Evolutionary conservation across 2,888 invertebrate genomes (phyloP).

Genomic region (Calliopum simillimum): DNA sequence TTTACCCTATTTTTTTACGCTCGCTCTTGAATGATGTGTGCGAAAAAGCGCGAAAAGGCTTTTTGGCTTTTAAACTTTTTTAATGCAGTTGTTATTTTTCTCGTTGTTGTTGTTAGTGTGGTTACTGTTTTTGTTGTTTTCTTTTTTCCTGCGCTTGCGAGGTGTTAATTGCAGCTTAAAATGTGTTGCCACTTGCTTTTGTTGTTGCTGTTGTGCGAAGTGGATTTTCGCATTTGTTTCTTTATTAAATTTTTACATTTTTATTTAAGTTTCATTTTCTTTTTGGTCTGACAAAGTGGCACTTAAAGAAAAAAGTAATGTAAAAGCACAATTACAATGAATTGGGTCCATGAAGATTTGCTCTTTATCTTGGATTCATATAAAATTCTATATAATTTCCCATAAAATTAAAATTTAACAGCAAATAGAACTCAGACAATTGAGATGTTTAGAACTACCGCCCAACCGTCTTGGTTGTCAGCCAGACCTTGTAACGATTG

Average conservation of each 20-base stretch:
- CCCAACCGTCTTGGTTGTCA: too few relatives aligned
- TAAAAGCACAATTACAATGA: too few relatives aligned
- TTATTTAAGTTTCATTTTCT: background rate
- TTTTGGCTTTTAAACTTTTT: constrained; percentile 28
- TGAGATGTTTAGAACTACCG: too few relatives aligned
- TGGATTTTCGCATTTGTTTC: too few relatives aligned
- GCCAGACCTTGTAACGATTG: too few relatives aligned
- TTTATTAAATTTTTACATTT: background rate
- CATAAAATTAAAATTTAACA: too few relatives aligned
- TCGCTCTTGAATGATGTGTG: constrained; percentile 27
- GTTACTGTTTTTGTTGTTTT: background rate
- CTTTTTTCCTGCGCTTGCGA: constrained; percentile 18
- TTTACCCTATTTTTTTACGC: background rate
- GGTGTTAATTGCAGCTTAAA: constrained; percentile 40
- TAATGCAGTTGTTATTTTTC: background rate
- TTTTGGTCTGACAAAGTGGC: background rate
- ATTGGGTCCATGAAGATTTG: too few relatives aligned
- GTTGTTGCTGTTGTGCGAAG: background rate
- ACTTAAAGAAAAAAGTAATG: too few relatives aligned
- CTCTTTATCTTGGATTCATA: too few relatives aligned
- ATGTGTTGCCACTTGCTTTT: background rate
- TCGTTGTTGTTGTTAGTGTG: constrained; percentile 21
- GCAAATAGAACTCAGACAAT: too few relatives aligned
- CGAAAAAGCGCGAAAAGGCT: constrained; percentile 34
- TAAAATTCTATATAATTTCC: too few relatives aligned